Evolutionary conservation across 2,888 invertebrate genomes (phyloP), one percentile per base, ranked within the genome.

Genomic region (Parapristionchus giblindavisi): DNA sequence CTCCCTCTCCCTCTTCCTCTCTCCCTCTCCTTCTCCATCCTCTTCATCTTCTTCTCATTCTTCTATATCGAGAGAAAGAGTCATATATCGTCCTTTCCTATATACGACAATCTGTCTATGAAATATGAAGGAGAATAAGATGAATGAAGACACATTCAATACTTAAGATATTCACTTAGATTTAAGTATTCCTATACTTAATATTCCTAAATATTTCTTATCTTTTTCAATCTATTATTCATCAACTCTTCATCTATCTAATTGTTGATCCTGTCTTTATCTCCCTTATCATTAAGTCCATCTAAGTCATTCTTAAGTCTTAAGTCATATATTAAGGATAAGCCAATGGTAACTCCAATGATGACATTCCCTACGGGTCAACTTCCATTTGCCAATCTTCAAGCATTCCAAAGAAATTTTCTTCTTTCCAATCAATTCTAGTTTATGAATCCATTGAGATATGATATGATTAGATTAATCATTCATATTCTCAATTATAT

Each of bases 291-390:
- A 11, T 21, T 11, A 52, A 52, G 3, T 24, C 21, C 24, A 17
- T 52, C 24, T 24, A 8, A 8, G 4, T 52, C 8, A 52, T 52
- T 3, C 21, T 21, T 54, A 24, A 38, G 6, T 51, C 27, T 54
- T 34, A n/a, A 17, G 56, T 17, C 14, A 21, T 34, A 78, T 8
- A 56, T 80, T 34, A 78, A 83, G 83, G 83, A 83, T 73, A 83
- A 83, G 61, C 83, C 83, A 58, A 76, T 80, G 74, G 80, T 82
- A 0, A 79, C 81, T 51, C 83, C 80, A 54, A 79, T 83, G 79
- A 81, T 83, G 82, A 77, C 83, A 8, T 83, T 83, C 76, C 79
- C 79, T 3, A 76, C 81, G 11, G 80, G 77, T 54, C 61, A 76
- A 34, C 74, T 83, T 1, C 81, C 79, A 8, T 83, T 83, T 63